Conservation (phyloP, 2,113 vertebrate genomes). For the Hucho hucho region DNA sequence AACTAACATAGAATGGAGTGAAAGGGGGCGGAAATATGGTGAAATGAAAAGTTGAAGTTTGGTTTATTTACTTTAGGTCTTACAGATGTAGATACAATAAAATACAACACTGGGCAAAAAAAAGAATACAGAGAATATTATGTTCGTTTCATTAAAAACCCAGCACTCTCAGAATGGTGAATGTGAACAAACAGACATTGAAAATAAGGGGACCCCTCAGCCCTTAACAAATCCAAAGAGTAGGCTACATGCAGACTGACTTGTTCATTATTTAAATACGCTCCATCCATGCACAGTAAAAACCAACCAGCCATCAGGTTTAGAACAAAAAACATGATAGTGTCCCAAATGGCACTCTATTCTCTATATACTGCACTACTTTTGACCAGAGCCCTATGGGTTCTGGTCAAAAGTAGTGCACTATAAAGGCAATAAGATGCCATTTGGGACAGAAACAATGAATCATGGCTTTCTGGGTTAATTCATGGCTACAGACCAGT, state of each 20-base stretch:
- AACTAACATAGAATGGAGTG: not conserved
- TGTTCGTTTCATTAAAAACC: slow-evolving; percentile 57
- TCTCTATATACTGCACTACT: not conserved
- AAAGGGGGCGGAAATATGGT: not conserved
- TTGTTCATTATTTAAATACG: slow-evolving; percentile 52
- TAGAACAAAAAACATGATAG: slow-evolving; percentile 21
- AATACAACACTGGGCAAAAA: not conserved
- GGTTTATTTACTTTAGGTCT: not conserved
- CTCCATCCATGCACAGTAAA: slow-evolving; percentile 19
- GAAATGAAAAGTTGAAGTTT: not conserved
- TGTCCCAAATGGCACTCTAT: not conserved
- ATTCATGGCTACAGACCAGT: slow-evolving; percentile 34
- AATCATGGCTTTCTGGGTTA: not conserved
- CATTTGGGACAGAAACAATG: too few relatives aligned
- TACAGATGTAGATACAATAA: not conserved
- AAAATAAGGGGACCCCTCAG: slow-evolving; percentile 45
- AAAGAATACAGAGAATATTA: slow-evolving; percentile 23
- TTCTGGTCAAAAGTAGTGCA: too few relatives aligned
- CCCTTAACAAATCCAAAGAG: slow-evolving; percentile 48
- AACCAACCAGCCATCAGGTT: slow-evolving; percentile 24
- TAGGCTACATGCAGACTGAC: slow-evolving; percentile 43
- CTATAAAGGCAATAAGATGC: too few relatives aligned
- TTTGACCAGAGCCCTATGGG: too few relatives aligned
- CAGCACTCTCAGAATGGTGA: slow-evolving; percentile 34
- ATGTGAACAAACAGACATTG: slow-evolving; percentile 46